Evolutionary conservation across 92 coral and sea anemone genomes (phyloP).

Genomic region (Blastomussa wellsi): DNA sequence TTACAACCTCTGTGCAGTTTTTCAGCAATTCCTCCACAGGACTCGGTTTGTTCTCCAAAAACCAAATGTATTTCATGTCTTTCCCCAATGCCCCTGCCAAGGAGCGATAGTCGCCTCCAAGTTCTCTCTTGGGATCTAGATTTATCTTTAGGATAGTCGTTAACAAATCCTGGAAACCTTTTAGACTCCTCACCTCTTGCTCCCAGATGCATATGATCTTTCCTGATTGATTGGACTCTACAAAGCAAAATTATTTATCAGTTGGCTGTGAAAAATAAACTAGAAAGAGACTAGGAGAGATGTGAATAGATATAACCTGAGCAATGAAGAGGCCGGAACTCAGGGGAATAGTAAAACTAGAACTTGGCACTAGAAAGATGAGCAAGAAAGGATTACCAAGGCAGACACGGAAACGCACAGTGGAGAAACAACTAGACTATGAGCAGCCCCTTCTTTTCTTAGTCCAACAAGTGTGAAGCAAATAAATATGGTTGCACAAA

Average conservation of each 20-base stretch:
- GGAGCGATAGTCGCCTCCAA: not conserved
- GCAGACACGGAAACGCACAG: too few species aligned
- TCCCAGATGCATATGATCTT: not conserved
- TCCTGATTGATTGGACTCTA: not conserved
- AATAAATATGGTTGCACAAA: too few species aligned
- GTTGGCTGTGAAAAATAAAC: not conserved
- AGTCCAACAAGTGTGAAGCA: too few species aligned
- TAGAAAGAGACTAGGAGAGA: too few species aligned
- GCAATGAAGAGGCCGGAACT: too few species aligned
- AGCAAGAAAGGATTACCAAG: too few species aligned
- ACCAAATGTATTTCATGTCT: constrained; percentile 7
- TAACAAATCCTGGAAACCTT: not conserved
- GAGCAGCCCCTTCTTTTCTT: too few species aligned
- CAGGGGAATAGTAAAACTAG: too few species aligned
- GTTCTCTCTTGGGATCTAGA: constrained; percentile 8
- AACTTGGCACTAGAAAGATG: too few species aligned
- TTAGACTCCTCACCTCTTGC: not conserved
- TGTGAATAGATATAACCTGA: too few species aligned
- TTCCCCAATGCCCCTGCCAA: constrained; percentile 5
- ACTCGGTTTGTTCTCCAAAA: not conserved
- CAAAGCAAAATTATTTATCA: not conserved
- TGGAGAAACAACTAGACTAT: too few species aligned
- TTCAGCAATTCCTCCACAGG: not conserved
- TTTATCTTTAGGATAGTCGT: not conserved
- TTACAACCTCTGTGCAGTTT: not conserved